These are phyloP conservation scores for Druceiella hillmani DNA, from an alignment of 2,888 invertebrate genomes.

Conservation along the genomic window DNA sequence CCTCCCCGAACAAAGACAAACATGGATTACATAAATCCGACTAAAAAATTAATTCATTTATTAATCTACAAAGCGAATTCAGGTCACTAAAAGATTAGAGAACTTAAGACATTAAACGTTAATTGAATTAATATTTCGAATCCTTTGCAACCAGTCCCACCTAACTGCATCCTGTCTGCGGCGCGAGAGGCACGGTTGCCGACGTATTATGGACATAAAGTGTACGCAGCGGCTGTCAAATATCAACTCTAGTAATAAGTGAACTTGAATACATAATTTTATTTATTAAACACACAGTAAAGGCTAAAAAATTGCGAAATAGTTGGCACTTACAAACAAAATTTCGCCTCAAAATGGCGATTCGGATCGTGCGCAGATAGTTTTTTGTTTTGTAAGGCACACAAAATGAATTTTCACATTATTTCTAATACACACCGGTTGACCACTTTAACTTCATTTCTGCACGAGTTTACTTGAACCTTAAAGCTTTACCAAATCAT, in stretches of 20 bases:
- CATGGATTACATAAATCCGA: too few relatives aligned
- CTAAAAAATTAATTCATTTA: too few relatives aligned
- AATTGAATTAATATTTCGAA: constrained; percentile 44
- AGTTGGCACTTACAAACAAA: constrained; percentile 56
- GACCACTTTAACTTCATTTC: constrained; percentile 35
- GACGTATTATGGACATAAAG: background rate
- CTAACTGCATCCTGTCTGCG: constrained; percentile 35
- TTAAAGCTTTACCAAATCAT: constrained; percentile 29
- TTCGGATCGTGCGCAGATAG: constrained; percentile 52
- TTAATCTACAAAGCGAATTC: constrained; percentile 2
- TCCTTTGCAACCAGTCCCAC: constrained; percentile 37
- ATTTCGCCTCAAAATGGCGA: constrained; percentile 58
- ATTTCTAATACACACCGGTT: constrained; percentile 35
- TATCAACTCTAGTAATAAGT: background rate
- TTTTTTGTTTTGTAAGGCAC: constrained; percentile 50
- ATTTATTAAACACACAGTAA: background rate
- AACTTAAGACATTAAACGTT: constrained; percentile 17
- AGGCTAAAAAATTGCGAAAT: constrained; percentile 47
- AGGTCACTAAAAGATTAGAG: constrained; percentile 2
- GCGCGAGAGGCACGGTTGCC: background rate
- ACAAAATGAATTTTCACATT: constrained; percentile 37
- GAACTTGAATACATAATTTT: too few relatives aligned
- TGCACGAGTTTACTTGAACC: constrained; percentile 30
- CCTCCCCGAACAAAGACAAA: constrained; percentile 18
- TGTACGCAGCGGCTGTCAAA: background rate